Base-by-base conservation (phyloP, 1,140 invertebrate species). In the Saccostrea glomerata region DNA sequence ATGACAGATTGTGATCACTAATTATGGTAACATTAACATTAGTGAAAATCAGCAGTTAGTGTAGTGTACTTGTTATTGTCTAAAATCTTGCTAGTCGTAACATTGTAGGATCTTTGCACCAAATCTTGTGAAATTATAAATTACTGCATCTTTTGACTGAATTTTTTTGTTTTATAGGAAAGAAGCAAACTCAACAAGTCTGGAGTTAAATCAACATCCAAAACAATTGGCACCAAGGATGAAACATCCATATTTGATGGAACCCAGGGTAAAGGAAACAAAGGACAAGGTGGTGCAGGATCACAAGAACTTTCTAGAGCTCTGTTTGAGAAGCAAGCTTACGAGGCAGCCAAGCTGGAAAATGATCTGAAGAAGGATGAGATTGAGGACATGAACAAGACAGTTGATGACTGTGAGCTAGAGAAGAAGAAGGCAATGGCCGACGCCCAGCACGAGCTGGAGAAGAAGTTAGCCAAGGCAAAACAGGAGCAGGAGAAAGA, bases 291-390 rank as follows among this genome's bases (percentile, higher is more conserved):
- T 55, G 40, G 82, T 66, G 84, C 58, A 73, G 77, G 63, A 25
- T 56, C 40, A 15, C n/a, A 25, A 84, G 89, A 93, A 58, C 87
- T 91, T 47, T 85, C 91, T 56, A 92, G 92, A 85, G 91, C 91
- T 86, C 86, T 93, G 63, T 94, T 94, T 90, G 93, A 94, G 89
- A 94, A 93, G 87, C 93, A 94, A 87, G 93, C 94, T n/a, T 94
- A 93, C 55, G 93, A 94, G 84, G 93, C 93, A 60, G 93, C 92
- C 13, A 93, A 93, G 70, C 88, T 94, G n/a, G 93, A 94, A 85
- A 93, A 92, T 87, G 91, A 94, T 82, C 87, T 94, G 13, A 92
- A 92, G 82, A 90, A 87, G 47, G 88, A 91, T 20, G 94, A 94
- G 90, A 92, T 93, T 12, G 89, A 92, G 15, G 82, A 86, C 5